phyloP scores from a whole-genome alignment of 2,113 vertebrate species.

The Mungos mungo region DNA sequence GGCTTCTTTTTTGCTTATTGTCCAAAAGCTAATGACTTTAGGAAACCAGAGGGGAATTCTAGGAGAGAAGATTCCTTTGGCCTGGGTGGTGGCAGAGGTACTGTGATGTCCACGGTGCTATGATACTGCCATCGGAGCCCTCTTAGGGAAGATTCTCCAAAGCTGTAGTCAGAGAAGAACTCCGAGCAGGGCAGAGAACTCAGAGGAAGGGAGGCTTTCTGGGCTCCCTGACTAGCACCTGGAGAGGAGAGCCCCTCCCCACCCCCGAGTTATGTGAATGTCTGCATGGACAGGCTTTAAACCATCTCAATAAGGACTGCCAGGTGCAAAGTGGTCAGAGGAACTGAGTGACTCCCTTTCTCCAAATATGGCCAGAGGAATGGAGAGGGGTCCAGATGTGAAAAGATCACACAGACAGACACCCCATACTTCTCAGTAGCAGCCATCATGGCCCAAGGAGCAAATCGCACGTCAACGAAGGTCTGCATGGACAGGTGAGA shows the following conservation, averaged over 20 bases:
- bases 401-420: too few species aligned
- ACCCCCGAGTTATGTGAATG: not conserved
- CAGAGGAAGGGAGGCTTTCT: not conserved
- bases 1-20: not conserved
- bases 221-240: not conserved
- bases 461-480: not conserved
- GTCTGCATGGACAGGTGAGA: not conserved
- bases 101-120: not conserved
- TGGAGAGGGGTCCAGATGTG: not conserved
- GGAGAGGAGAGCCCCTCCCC: not conserved
- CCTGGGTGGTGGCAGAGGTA: not conserved
- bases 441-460: not conserved
- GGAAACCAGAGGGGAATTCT: not conserved
- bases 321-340: not conserved
- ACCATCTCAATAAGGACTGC: not conserved
- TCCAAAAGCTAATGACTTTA: not conserved
- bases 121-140: rapidly evolving
- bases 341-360: not conserved
- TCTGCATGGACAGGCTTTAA: not conserved
- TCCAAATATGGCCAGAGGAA: too few species aligned
- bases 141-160: not conserved
- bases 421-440: not conserved
- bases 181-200: not conserved
- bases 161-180: not conserved
- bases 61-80: not conserved